These are phyloP conservation scores for Sandelia bainsii DNA, from an alignment of 2,797 vertebrate species.

Conservation along the genomic window DNA sequence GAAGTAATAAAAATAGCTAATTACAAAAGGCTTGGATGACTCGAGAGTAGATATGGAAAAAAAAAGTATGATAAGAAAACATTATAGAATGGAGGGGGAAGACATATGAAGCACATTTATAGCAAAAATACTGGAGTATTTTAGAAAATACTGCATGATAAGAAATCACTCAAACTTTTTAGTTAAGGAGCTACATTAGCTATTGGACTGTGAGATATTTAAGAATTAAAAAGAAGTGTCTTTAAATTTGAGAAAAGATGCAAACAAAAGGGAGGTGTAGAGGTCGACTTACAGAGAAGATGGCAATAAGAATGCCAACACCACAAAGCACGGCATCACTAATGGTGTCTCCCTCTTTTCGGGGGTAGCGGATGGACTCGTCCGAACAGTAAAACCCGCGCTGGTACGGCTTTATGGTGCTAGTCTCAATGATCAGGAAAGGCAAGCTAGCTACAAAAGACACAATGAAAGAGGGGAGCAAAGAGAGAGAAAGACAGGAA, in stretches of 20 bases:
- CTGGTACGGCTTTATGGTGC: slow-evolving; percentile 95
- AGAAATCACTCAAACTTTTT: slow-evolving; percentile 48
- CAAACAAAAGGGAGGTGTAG: slow-evolving; percentile 60
- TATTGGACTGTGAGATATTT: background rate
- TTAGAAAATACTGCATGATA: slow-evolving; percentile 56
- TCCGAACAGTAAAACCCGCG: slow-evolving; percentile 98
- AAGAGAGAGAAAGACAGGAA: slow-evolving; percentile 56
- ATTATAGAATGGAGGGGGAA: slow-evolving; percentile 43
- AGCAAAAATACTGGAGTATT: slow-evolving; percentile 41
- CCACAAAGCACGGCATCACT: slow-evolving; percentile 95
- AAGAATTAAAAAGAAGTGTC: slow-evolving; percentile 8
- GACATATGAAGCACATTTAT: slow-evolving; percentile 61
- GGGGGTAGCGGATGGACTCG: slow-evolving; percentile 96
- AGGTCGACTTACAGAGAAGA: slow-evolving; percentile 92
- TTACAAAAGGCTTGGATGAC: slow-evolving; percentile 38
- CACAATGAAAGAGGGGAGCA: slow-evolving; percentile 53
- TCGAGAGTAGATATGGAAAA: slow-evolving; percentile 48
- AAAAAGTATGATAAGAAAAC: slow-evolving; percentile 48
- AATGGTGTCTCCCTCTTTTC: slow-evolving; percentile 96
- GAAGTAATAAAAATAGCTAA: slow-evolving; percentile 43
- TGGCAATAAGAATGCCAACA: slow-evolving; percentile 95
- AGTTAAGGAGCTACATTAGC: slow-evolving; percentile 28
- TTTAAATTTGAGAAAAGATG: slow-evolving; percentile 42
- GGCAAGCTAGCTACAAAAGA: slow-evolving; percentile 92
- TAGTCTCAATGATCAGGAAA: slow-evolving; percentile 99